Evolutionary conservation across 2,888 invertebrate species (phyloP), one percentile per base, ranked within the genome.

Genomic region (Cataglyphis rosenhaueri): DNA sequence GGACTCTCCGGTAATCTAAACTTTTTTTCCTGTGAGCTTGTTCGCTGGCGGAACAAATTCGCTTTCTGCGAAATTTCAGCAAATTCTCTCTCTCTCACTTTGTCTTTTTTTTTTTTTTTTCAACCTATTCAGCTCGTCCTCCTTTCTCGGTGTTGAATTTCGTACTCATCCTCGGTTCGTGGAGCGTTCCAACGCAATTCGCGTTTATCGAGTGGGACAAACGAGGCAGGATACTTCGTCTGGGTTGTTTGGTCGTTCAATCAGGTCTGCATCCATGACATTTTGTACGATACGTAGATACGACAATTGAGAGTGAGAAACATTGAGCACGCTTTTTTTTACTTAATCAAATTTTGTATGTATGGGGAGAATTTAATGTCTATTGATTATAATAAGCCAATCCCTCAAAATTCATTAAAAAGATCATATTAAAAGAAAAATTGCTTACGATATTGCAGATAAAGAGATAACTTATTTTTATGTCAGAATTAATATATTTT

Each of bases 191-290:
- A 62, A 64, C 64, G 87, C 87, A 70, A 87, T 87, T 84, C 82
- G 38, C 84, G 89, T 87, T 87, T 86, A 85, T 87, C 84, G 84
- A 87, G 81, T 87, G 82, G 76, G 75, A 82, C 84, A 76, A 73
- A 71, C 64, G 83, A 64, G 64, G 79, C 55, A 64, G 64, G 84
- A 61, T 52, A 65, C 32, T 70, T 84, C 29, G 81, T 76, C 68
- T 70, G 73, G 75, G 44, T 81, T 82, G 85, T 83, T 83, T 84
- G 82, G 59, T 48, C 71, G 85, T 81, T 86, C 88, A 86, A 88
- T 85, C 76, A 85, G 85, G 35, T 21, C 81, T 68, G 65, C 78
- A 62, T 84, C 81, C 83, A 61, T 78, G 85, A 82, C 85, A 66
- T n/a, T 35, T 35, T 32, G 55, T 41, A 78, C 87, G 52, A 87